Evolutionary conservation across 2,797 vertebrate genomes (phyloP), one percentile per base, ranked within the genome.

Genomic region (Enteromius fasciolatus): DNA sequence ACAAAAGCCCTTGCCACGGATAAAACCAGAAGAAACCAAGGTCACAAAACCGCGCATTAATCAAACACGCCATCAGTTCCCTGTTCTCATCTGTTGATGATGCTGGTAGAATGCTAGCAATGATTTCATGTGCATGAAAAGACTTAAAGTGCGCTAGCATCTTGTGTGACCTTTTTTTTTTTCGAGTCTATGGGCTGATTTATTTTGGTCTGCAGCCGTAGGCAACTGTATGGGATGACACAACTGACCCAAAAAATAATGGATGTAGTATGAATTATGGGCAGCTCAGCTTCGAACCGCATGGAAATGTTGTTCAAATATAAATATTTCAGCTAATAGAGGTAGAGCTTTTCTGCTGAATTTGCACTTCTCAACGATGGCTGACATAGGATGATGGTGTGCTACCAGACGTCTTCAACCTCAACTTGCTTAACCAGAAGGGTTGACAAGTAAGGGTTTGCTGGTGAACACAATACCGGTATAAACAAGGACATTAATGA

Each of bases 271-370:
- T 92, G 73, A 93, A 92, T 93, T 93, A 93, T 91, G 86, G 59
- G 93, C 68, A 68, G 54, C 64, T 85, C 76, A 77, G 89, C 84
- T 89, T 90, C 85, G 74, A 85, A 78, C 72, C 74, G 61, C 66
- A 68, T 85, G 78, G 79, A 84, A 89, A 88, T 91, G 85, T 88
- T 89, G 82, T 75, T 78, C 33, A 77, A n/a, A 70, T 88, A 92
- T 93, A 89, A 91, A 93, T 92, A 92, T 92, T 93, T 92, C 39
- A 93, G 74, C 28, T 87, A 85, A 87, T 41, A 83, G 68, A 69
- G 23, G 5, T 18, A 18, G 6, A 48, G 8, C 28, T 78, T 61
- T 83, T 85, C 67, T 88, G 46, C 66, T 85, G 82, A 73, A 66
- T 46, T 84, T 86, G 9, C 17, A 11, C 18, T 46, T 28, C 46